Conservation (phyloP, 2,888 invertebrate genomes). For the Gastracanthus pulcherrimus region DNA sequence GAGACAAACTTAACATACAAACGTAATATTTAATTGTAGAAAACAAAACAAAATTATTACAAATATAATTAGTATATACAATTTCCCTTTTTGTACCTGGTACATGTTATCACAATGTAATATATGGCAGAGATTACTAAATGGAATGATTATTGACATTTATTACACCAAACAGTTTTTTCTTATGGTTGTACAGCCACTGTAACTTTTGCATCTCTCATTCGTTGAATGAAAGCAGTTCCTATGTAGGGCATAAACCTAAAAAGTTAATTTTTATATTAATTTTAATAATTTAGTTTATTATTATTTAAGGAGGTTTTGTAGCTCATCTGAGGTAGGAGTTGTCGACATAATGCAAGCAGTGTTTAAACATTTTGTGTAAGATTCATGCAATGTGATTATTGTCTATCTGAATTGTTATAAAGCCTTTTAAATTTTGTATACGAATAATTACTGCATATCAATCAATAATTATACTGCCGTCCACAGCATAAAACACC, state of each 20-base stretch:
- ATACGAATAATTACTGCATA: too few species aligned
- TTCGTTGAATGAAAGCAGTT: slow-evolving; percentile 61
- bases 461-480: too few species aligned
- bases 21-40: slow-evolving; percentile 53
- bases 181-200: slow-evolving; percentile 53
- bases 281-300: neutral
- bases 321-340: too few species aligned
- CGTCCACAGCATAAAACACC: too few species aligned
- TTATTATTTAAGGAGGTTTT: slow-evolving; percentile 18
- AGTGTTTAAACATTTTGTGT: too few species aligned
- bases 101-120: slow-evolving; percentile 44
- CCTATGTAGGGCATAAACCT: slow-evolving; percentile 64
- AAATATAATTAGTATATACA: slow-evolving; percentile 53
- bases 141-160: slow-evolving; percentile 3
- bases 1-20: slow-evolving; percentile 67
- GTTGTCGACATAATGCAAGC: too few species aligned
- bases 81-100: slow-evolving; percentile 46
- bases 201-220: slow-evolving; percentile 67
- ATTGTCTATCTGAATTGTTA: too few species aligned
- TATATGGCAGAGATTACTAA: slow-evolving; percentile 37
- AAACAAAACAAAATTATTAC: slow-evolving; percentile 58
- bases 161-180: slow-evolving; percentile 22
- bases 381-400: too few species aligned
- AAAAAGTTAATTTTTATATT: slow-evolving; percentile 17
- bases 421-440: too few species aligned